Base-by-base conservation (phyloP, 2,113 vertebrate species). In the Phainopepla nitens region DNA sequence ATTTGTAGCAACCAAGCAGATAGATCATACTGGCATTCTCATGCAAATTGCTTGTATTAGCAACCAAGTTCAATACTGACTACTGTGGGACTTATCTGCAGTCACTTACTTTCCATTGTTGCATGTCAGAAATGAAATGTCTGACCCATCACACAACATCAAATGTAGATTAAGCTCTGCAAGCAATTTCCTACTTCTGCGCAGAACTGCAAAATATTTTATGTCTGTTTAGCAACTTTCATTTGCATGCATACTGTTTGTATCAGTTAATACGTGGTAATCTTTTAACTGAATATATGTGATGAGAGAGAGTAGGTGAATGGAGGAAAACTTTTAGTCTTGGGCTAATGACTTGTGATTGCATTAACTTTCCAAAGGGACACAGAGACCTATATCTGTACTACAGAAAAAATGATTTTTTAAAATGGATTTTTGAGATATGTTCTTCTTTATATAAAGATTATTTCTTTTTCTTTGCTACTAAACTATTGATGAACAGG, bases 401-500 rank as follows among this genome's bases (percentile, higher is more conserved):
- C 10, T 56, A 68, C 21, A 54, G 41, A 56, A 73, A 80, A 50
- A 19, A n/a, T 0, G 0, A 13, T 42, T 86, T 16, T 36, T 60
- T 60, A 3, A 45, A 70, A 39, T 42, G 13, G 22, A 60, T 54
- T 79, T 79, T 47, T 84, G 16, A 54, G 23, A 35, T 11, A 4
- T 62, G 15, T 31, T 85, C 15, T 65, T 29, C 54, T 75, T 35
- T 57, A 33, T 51, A 39, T 62, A 83, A 87, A 77, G 42, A 36
- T 31, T 15, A 3, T 47, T 51, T 25, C 27, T 24, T 54, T 54
- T 72, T 47, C 77, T 86, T 85, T 54, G 11, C 66, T 79, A 65
- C 69, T 96, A 27, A 96, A 79, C 19, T 92, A 65, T 82, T 91
- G 54, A 94, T 73, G 82, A 93, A 28, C 70, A 72, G 45, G 17